Evolutionary conservation across 2,888 invertebrate genomes (phyloP).

Genomic region (Coleophora flavipennella): DNA sequence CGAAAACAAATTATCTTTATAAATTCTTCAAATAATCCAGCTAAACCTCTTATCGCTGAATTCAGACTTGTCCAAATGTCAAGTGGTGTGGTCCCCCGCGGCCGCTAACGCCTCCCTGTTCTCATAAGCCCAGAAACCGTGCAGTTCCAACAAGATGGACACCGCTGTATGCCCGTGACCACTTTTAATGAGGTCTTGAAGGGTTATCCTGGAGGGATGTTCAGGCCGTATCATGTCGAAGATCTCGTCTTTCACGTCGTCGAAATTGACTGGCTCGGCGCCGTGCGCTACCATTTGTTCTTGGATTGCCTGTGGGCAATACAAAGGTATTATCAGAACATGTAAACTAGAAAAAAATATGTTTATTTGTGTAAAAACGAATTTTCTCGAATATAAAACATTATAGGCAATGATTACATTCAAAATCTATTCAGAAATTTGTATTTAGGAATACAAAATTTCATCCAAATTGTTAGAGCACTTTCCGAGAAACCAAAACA

Average conservation of each 20-base stretch:
- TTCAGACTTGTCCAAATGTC: conserved; percentile 13
- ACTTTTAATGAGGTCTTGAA: conserved; percentile 87
- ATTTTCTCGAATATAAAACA: too few species aligned
- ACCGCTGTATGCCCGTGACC: conserved; percentile 95
- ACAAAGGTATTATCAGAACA: too few species aligned
- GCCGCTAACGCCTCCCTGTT: conserved; percentile 87
- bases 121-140: conserved; percentile 98
- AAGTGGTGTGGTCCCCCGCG: conserved; percentile 75
- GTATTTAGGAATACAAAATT: too few species aligned
- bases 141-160: conserved; percentile 94
- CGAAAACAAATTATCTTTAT: too few species aligned
- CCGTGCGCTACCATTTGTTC: conserved; percentile 90
- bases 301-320: conserved; percentile 85
- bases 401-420: too few species aligned
- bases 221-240: conserved; percentile 97
- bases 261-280: conserved; percentile 91
- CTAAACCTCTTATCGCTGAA: not conserved
- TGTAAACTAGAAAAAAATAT: too few species aligned
- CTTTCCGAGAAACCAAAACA: too few species aligned
- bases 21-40: not conserved
- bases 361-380: too few species aligned
- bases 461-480: too few species aligned
- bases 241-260: conserved; percentile 97
- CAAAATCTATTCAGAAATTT: too few species aligned
- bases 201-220: conserved; percentile 86